Evolutionary conservation across 2,888 invertebrate species (phyloP), one percentile per base, ranked within the genome.

Genomic region (Nasonovia ribisnigri): DNA sequence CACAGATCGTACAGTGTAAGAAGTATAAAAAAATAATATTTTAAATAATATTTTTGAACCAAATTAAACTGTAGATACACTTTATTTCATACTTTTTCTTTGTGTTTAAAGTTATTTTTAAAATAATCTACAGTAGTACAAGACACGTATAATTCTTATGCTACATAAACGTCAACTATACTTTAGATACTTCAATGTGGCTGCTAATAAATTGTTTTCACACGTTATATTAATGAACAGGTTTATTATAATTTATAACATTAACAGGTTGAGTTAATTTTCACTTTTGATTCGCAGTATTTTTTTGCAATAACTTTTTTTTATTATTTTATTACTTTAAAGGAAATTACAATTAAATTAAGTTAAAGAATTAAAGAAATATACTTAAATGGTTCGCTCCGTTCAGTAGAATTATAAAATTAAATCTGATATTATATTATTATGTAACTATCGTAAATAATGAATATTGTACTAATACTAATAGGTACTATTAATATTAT

Each of bases 211-310:
- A 60, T 92, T 54, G 24, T 92, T 86, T 92, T n/a, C 6, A 92
- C 86, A 26, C 57, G n/a, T 57, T 86, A 57, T 13, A 51, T 54
- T 91, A 89, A 89, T 77, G 43, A 54, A 84, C 77, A 29, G 51
- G 91, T 91, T 90, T 57, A 86, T 91, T 57, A 91, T 88, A 24
- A 51, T n/a, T n/a, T 88, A 60, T 77, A 77, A 36, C 36, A 77
- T 88, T 48, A 88, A 67, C 91, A 54, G 91, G 91, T 84, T 84
- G n/a, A 54, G n/a, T 84, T 84, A 91, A 91, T 84, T 91, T 91
- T 91, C 84, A 86, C 91, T 91, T 84, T 86, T 91, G n/a, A 86
- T 84, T 36, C 16, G 43, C 43, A 57, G 20, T 86, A 86, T 51
- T 88, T 54, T n/a, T 48, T 36, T 20, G n/a, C 67, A 67, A 36